Conservation (phyloP, 2,888 invertebrate genomes). For the Antitype chi region DNA sequence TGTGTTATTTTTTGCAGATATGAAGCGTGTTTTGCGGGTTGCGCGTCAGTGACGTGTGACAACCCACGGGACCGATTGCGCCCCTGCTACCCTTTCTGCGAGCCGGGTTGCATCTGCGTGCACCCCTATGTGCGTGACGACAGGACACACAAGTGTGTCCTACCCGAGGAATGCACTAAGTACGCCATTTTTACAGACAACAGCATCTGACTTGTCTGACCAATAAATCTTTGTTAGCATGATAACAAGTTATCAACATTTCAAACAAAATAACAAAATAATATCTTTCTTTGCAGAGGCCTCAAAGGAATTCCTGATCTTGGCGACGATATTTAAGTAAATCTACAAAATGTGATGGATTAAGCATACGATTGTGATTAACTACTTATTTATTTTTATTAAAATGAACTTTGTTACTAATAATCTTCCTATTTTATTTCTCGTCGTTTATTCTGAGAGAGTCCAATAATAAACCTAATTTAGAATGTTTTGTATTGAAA, state of each 20-base stretch:
- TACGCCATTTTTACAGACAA: constrained; percentile 57
- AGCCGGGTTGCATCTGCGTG: constrained; percentile 85
- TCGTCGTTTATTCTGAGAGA: not conserved
- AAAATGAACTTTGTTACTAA: constrained; percentile 36
- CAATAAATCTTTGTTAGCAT: not conserved
- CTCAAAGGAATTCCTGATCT: constrained; percentile 88
- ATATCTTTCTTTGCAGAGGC: constrained; percentile 77
- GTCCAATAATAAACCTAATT: too few species aligned
- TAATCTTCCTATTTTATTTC: constrained; percentile 17
- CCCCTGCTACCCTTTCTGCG: constrained; percentile 88
- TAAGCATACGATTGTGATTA: constrained; percentile 8
- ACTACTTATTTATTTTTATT: constrained; percentile 19
- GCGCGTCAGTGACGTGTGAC: constrained; percentile 86
- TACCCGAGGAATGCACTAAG: constrained; percentile 87
- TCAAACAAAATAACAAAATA: not conserved
- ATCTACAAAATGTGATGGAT: constrained; percentile 3
- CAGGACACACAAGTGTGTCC: constrained; percentile 87
- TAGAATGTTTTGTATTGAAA: not conserved
- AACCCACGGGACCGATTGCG: constrained; percentile 86
- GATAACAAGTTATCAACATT: not conserved
- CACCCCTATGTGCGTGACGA: constrained; percentile 86
- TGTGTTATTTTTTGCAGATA: constrained; percentile 71
- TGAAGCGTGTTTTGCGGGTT: constrained; percentile 86
- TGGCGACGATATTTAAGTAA: constrained; percentile 78
- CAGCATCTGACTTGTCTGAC: not conserved